Conservation (phyloP, 2,888 invertebrate genomes). For the Ctenicera cuprea region DNA sequence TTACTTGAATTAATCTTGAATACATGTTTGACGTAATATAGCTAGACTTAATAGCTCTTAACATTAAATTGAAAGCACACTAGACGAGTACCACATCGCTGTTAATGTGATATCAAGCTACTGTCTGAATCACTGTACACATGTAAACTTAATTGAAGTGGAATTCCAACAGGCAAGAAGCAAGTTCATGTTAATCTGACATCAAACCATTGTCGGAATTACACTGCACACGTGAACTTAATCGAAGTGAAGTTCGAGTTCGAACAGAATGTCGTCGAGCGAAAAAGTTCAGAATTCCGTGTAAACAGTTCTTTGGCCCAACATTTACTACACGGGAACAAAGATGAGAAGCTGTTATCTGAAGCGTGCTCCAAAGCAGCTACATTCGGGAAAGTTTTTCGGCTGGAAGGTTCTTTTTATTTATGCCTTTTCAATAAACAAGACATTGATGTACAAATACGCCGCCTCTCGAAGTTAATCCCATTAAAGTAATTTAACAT, state of each 20-base stretch:
- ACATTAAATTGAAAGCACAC: conserved; percentile 1
- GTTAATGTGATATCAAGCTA: conserved; percentile 14
- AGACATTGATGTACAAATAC: conserved; percentile 30
- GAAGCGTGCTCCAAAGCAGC: conserved; percentile 25
- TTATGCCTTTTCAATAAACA: conserved; percentile 38
- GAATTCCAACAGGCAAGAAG: conserved; percentile 2
- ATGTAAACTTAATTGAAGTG: conserved; percentile 27
- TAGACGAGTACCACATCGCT: conserved; percentile 7
- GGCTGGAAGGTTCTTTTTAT: conserved; percentile 29
- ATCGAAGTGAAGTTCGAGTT: conserved; percentile 23
- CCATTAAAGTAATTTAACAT: conserved; percentile 40
- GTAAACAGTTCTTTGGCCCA: conserved; percentile 26
- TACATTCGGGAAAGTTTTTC: conserved; percentile 29
- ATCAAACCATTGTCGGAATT: conserved; percentile 2
- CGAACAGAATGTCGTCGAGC: conserved; percentile 23
- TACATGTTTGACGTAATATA: conserved; percentile 6
- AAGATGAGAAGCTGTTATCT: conserved; percentile 16
- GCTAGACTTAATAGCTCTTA: conserved; percentile 11
- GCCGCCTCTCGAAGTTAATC: conserved; percentile 31
- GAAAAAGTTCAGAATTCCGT: conserved; percentile 35
- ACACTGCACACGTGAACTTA: conserved; percentile 23
- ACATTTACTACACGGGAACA: conserved; percentile 32
- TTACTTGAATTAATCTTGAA: background rate
- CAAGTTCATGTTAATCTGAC: conserved; percentile 18
- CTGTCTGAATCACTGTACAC: conserved; percentile 4